Conservation (phyloP, 1,140 invertebrate species). For the Drosophila malerkotliana region DNA sequence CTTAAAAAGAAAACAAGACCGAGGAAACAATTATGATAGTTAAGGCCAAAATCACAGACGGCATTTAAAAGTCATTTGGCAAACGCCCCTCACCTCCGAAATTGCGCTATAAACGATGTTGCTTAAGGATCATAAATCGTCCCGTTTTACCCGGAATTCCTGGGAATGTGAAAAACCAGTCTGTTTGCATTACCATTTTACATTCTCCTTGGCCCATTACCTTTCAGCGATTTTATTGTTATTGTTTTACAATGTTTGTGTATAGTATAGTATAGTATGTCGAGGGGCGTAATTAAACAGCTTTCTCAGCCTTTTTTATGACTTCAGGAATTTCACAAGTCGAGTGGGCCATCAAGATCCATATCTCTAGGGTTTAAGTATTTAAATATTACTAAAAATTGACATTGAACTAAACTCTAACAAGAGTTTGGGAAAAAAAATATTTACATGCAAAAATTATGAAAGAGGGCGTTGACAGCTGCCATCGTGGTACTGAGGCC, state of each 20-base stretch:
- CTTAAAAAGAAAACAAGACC: constrained; percentile 33
- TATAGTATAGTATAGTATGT: not conserved
- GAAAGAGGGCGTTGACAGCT: constrained; percentile 67
- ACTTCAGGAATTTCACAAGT: constrained; percentile 65
- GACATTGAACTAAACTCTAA: not conserved
- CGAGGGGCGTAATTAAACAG: constrained; percentile 64
- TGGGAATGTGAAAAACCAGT: constrained; percentile 17
- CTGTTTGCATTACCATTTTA: constrained; percentile 30
- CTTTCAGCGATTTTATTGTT: constrained; percentile 55
- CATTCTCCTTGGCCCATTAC: constrained; percentile 33
- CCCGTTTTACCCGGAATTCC: constrained; percentile 39
- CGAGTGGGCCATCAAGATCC: constrained; percentile 25
- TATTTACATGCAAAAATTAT: constrained; percentile 35
- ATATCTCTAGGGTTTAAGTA: not conserved
- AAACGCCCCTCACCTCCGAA: constrained; percentile 65
- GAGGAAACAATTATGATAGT: constrained; percentile 42
- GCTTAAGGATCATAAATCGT: constrained; percentile 64
- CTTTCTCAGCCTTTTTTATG: constrained; percentile 63
- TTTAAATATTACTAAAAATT: constrained; percentile 3
- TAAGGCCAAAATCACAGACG: constrained; percentile 49
- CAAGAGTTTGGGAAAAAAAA: constrained; percentile 3
- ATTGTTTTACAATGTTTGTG: constrained; percentile 79
- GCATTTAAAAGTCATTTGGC: constrained; percentile 80
- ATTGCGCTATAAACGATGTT: constrained; percentile 55
- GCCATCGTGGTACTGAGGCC: constrained; percentile 40